These are phyloP conservation scores for Lasiommata megera DNA, from an alignment of 2,888 invertebrate genomes.

Conservation along the genomic window DNA sequence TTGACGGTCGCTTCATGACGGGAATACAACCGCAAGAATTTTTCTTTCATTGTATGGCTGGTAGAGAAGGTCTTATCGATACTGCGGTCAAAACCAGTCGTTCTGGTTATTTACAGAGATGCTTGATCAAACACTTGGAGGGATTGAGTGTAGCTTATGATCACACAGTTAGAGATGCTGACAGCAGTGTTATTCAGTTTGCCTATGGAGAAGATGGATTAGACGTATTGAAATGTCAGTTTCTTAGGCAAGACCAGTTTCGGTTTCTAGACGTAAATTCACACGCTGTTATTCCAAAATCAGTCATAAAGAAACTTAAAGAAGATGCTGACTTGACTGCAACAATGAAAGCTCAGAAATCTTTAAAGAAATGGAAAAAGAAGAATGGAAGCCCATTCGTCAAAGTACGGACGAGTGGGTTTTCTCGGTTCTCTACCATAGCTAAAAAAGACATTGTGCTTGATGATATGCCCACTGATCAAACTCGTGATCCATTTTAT, in stretches of 20 bases:
- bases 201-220: conserved; percentile 96
- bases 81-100: conserved; percentile 99
- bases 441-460: conserved; percentile 70
- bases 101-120: conserved; percentile 98
- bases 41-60: conserved; percentile 99
- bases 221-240: conserved; percentile 94
- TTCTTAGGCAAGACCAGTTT: conserved; percentile 88
- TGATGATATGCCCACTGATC: conserved; percentile 66
- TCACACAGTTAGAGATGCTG: conserved; percentile 96
- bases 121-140: conserved; percentile 98
- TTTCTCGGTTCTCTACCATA: conserved; percentile 81
- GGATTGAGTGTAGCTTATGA: conserved; percentile 96
- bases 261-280: conserved; percentile 92
- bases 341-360: conserved; percentile 81
- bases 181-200: conserved; percentile 95
- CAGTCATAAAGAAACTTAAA: conserved; percentile 81
- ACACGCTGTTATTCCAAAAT: conserved; percentile 82
- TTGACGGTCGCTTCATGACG: conserved; percentile 97
- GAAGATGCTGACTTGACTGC: conserved; percentile 72
- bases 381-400: conserved; percentile 70
- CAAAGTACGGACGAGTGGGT: conserved; percentile 77
- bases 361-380: conserved; percentile 83
- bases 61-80: conserved; percentile 99
- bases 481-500: conserved; percentile 82
- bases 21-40: conserved; percentile 99